Evolutionary conservation across 2,113 vertebrate species (phyloP).

Genomic region (Pseudorectes ferrugineus): DNA sequence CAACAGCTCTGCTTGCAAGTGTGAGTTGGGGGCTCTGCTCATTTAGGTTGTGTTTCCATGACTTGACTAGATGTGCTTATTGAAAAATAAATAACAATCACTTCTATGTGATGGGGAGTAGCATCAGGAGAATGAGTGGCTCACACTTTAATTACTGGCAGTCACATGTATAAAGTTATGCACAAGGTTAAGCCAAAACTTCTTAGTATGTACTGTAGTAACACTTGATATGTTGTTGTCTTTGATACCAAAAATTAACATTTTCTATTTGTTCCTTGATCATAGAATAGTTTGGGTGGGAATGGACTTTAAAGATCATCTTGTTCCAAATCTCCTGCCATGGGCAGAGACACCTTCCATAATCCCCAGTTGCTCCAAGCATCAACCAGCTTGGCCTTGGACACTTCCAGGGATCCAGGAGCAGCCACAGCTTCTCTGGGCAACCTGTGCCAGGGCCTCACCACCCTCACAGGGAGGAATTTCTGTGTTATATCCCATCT

Average conservation of each 20-base stretch:
- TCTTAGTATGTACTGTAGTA: background rate
- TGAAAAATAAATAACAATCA: background rate
- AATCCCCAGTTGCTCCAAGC: background rate
- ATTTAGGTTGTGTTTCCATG: background rate
- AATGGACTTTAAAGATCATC: background rate
- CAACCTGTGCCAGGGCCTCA: background rate
- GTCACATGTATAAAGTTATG: background rate
- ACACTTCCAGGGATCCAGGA: background rate
- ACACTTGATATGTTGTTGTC: fast-evolving
- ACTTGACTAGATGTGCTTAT: background rate
- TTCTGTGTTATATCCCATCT: background rate
- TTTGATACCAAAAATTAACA: background rate
- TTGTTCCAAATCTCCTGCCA: background rate
- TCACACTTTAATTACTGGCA: background rate
- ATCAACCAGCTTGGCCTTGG: fast-evolving
- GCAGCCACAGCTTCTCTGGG: background rate
- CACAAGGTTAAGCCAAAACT: background rate
- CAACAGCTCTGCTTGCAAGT: background rate
- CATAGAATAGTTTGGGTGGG: background rate
- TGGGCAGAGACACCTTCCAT: too few species aligned
- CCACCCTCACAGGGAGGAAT: background rate
- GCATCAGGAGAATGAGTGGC: background rate
- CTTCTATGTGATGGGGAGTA: background rate
- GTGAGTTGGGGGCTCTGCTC: background rate
- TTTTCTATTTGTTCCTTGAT: background rate